Conservation (phyloP, 2,888 invertebrate species). For the Diloba caeruleocephala region DNA sequence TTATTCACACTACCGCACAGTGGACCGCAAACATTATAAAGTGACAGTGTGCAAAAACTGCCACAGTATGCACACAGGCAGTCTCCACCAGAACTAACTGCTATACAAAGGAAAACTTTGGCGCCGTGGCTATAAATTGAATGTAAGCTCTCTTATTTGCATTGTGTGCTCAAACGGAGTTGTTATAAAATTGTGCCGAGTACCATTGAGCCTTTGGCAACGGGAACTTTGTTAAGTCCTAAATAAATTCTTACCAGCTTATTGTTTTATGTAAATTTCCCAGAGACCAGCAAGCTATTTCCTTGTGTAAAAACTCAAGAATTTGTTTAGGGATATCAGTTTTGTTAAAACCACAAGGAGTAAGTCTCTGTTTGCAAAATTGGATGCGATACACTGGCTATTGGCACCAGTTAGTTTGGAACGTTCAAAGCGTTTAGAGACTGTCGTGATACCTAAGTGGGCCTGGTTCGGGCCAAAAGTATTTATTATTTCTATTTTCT, state of each 20-base stretch:
- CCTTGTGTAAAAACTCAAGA: slow-evolving; percentile 24
- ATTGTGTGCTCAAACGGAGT: slow-evolving; percentile 59
- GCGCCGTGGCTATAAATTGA: slow-evolving; percentile 69
- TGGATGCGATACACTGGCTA: no score
- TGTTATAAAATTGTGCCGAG: slow-evolving; percentile 54
- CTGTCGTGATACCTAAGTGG: no score
- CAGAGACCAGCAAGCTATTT: slow-evolving; percentile 12
- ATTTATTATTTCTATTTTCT: no score
- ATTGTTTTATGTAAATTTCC: slow-evolving; percentile 33
- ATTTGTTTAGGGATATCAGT: slow-evolving; percentile 10
- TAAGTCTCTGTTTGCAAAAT: no score
- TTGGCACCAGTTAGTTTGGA: no score
- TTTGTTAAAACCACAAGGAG: slow-evolving; percentile 16
- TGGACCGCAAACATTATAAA: slow-evolving; percentile 51
- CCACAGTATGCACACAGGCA: slow-evolving; percentile 57
- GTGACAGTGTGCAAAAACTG: slow-evolving; percentile 61
- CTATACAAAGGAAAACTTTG: slow-evolving; percentile 67
- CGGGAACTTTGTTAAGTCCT: slow-evolving; percentile 29
- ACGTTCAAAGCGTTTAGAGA: no score
- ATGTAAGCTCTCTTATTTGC: slow-evolving; percentile 74
- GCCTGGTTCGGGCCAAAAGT: no score
- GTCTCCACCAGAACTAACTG: slow-evolving; percentile 58
- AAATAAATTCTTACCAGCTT: slow-evolving; percentile 42
- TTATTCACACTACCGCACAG: slow-evolving; percentile 56
- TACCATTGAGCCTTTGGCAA: slow-evolving; percentile 33